These are phyloP conservation scores for Eupleurogrammus muticus DNA, from an alignment of 2,797 vertebrate species.

Conservation along the genomic window DNA sequence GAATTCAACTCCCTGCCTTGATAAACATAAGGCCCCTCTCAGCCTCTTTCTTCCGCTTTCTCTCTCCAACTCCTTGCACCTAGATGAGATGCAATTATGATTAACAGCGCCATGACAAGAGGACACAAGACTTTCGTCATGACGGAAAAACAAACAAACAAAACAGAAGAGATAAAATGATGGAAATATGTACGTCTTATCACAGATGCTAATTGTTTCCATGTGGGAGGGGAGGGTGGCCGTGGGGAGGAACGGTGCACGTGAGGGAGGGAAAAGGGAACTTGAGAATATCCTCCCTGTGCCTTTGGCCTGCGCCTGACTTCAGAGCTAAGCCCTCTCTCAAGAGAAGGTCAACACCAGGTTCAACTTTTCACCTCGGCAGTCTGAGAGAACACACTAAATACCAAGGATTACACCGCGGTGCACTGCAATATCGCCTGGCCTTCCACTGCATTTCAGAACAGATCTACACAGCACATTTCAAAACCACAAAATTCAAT, in stretches of 20 bases:
- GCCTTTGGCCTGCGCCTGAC: conserved; percentile 77
- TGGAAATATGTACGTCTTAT: conserved; percentile 85
- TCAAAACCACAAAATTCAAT: conserved; percentile 38
- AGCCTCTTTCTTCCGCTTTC: conserved; percentile 63
- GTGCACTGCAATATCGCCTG: conserved; percentile 57
- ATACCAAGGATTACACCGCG: conserved; percentile 69
- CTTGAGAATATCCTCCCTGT: conserved; percentile 82
- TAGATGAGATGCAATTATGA: conserved; percentile 76
- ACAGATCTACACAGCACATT: conserved; percentile 39
- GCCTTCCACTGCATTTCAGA: conserved; percentile 39
- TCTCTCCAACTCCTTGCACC: conserved; percentile 66
- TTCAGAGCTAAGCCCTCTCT: conserved; percentile 78
- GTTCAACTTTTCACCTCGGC: conserved; percentile 84
- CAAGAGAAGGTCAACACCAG: conserved; percentile 79
- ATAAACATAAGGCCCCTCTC: conserved; percentile 81
- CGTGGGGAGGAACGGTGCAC: conserved; percentile 37
- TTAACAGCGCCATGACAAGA: conserved; percentile 74
- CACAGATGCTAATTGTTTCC: conserved; percentile 82
- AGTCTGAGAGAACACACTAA: conserved; percentile 73
- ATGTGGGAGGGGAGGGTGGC: conserved; percentile 59
- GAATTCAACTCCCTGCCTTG: conserved; percentile 80
- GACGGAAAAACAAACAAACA: conserved; percentile 80
- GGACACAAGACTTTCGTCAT: conserved; percentile 73
- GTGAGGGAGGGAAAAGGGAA: conserved; percentile 73
- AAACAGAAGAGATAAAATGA: conserved; percentile 75